Evolutionary conservation across 2,888 invertebrate species (phyloP), one percentile per base, ranked within the genome.

Genomic region (Ormia ochracea): DNA sequence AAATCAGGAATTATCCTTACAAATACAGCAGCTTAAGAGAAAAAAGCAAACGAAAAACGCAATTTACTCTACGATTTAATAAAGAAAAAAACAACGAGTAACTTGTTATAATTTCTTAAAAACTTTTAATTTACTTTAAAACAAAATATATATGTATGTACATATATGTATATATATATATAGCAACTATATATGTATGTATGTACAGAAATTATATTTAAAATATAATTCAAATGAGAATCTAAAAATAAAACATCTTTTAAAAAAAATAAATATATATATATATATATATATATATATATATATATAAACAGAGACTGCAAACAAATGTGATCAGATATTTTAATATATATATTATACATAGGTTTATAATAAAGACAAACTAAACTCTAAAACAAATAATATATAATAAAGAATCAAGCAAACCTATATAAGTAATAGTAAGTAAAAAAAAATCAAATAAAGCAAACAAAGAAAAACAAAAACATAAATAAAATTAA

Each of bases 271-370:
- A 84, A 79, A 82, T n/a, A n/a, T n/a, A n/a, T n/a, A n/a, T n/a
- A n/a, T n/a, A n/a, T n/a, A n/a, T n/a, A n/a, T n/a, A n/a, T n/a
- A n/a, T n/a, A n/a, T n/a, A n/a, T n/a, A n/a, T n/a, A n/a, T n/a
- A 84, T 83, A 84, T 81, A 86, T 86, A 86, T 87, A 87, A 87
- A 88, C 86, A 88, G 88, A 89, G 89, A 89, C 89, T 89, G 89
- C 89, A 89, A 89, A 87, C 87, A 88, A 88, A 90, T 90, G 90
- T 90, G 90, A 90, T 90, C 90, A 90, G 89, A 90, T 89, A 89
- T 89, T 86, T 88, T 83, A 86, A 86, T 86, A 83, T 80, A 88
- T 86, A 87, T 87, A 86, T n/a, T 86, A 83, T 81, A 88, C 85
- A 87, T 87, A 86, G 86, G 86, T 86, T 81, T 83, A 83, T 81